Percentiles rank a stretch among this genome's conserved stretches.
These are phyloP conservation scores for Cranoglanis bouderius DNA, from an alignment of 2,113 vertebrate species.

Conservation along the genomic window DNA sequence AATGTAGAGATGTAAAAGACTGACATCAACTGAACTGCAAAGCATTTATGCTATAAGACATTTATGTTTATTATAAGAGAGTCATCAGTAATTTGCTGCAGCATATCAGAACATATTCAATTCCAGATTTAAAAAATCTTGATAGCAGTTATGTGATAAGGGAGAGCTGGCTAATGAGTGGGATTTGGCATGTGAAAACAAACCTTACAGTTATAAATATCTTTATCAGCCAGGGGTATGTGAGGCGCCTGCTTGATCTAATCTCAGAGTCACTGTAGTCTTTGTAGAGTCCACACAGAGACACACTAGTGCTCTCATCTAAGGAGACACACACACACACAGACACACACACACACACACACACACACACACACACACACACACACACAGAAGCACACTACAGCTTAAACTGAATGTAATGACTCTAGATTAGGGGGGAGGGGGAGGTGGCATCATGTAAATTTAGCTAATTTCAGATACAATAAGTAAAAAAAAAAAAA, in stretches of 20 bases:
- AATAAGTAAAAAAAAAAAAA: neutral
- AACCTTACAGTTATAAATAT: slow-evolving; percentile 50
- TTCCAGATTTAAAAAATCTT: neutral
- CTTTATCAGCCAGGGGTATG: slow-evolving; percentile 68
- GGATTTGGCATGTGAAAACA: neutral
- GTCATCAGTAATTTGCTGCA: neutral
- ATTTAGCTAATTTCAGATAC: too few relatives aligned
- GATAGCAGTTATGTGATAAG: neutral
- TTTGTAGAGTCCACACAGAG: slow-evolving; percentile 72
- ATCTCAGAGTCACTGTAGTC: neutral
- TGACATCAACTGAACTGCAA: neutral
- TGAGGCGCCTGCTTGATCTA: rapidly evolving
- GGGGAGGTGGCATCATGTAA: too few relatives aligned
- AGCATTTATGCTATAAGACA: neutral
- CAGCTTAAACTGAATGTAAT: neutral
- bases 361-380: neutral
- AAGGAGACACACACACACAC: neutral
- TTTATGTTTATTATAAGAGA: neutral
- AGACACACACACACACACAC: neutral
- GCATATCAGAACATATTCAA: neutral
- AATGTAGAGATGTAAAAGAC: neutral
- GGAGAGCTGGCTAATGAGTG: neutral
- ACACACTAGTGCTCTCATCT: slow-evolving; percentile 67
- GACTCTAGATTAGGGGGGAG: neutral
- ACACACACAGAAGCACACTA: neutral